phyloP scores from a whole-genome alignment of 2,797 vertebrate species.

The Gymnodraco acuticeps region DNA sequence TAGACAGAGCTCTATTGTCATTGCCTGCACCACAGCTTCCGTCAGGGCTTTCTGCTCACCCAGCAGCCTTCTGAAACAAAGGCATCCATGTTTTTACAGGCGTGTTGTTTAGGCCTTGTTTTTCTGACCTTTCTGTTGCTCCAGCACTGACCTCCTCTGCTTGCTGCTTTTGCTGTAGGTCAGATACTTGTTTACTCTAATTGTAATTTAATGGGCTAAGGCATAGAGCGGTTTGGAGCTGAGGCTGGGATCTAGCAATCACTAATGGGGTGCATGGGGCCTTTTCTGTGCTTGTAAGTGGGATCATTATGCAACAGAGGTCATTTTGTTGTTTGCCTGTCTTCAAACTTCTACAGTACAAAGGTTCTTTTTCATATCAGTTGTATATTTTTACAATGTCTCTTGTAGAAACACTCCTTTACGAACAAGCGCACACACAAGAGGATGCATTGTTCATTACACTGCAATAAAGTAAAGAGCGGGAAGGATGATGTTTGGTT shows the following conservation, averaged over 20 bases:
- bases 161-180: constrained; percentile 27
- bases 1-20: constrained; percentile 80
- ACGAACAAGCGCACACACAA: constrained; percentile 8
- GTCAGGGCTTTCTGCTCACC: constrained; percentile 75
- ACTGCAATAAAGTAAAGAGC: background rate
- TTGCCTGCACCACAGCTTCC: constrained; percentile 62
- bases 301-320: constrained; percentile 53
- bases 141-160: constrained; percentile 36
- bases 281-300: constrained; percentile 37
- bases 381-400: constrained; percentile 42
- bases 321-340: constrained; percentile 43
- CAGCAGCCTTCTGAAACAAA: constrained; percentile 73
- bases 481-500: background rate
- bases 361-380: constrained; percentile 59
- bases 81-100: constrained; percentile 74
- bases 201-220: constrained; percentile 38
- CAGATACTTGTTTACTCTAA: constrained; percentile 30
- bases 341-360: constrained; percentile 48
- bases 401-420: constrained; percentile 31
- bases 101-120: constrained; percentile 58
- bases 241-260: constrained; percentile 35
- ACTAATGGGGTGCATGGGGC: constrained; percentile 30
- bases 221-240: constrained; percentile 6
- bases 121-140: constrained; percentile 61
- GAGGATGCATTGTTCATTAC: constrained; percentile 2